Evolutionary conservation across 2,113 vertebrate genomes (phyloP).

Genomic region (Phoenicopterus ruber): DNA sequence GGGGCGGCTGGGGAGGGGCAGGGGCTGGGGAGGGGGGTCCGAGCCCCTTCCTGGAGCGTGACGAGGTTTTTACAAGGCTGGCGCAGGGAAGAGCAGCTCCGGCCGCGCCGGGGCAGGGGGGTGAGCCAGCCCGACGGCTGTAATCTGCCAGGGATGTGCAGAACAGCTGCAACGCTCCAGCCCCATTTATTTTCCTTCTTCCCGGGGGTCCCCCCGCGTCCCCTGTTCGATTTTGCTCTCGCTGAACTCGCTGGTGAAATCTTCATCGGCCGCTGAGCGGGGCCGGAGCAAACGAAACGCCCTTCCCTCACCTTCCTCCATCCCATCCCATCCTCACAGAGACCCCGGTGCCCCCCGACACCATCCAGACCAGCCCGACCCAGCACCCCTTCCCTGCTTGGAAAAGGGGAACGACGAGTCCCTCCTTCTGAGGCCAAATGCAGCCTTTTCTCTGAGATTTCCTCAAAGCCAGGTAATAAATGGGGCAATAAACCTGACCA

Average conservation of each 20-base stretch:
- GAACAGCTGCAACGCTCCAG: background rate
- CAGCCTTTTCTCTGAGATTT: constrained; percentile 39
- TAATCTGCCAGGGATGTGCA: background rate
- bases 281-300: background rate
- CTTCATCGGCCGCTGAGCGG: rapidly evolving
- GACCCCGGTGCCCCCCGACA: no score
- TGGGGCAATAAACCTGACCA: constrained; percentile 45
- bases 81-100: background rate
- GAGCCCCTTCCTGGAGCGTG: background rate
- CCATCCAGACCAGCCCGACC: background rate
- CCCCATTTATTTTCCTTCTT: background rate
- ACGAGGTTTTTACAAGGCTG: background rate
- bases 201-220: rapidly evolving
- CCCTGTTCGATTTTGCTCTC: background rate
- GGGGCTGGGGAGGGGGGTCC: background rate
- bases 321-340: background rate
- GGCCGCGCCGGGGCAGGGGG: background rate
- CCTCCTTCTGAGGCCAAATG: rapidly evolving
- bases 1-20: background rate
- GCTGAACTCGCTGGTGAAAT: background rate
- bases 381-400: background rate
- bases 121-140: background rate
- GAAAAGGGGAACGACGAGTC: background rate
- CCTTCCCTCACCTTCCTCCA: background rate
- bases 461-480: background rate